Conservation (phyloP, 2,888 invertebrate species). For the Hoplodrina ambigua region DNA sequence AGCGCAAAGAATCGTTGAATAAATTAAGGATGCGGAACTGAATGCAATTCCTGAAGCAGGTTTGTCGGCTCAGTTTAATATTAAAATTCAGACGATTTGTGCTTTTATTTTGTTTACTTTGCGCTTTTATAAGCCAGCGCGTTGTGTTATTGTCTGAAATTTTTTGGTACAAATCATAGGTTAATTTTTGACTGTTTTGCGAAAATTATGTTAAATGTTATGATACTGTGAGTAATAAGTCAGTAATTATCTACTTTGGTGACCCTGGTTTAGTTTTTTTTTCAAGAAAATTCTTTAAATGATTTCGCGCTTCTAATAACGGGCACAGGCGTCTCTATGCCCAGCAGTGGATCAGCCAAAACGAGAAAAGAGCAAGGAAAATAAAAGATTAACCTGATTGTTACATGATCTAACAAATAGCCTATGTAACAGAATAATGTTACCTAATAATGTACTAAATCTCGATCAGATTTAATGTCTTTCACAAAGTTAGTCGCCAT, state of each 20-base stretch:
- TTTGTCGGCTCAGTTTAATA: conserved; percentile 43
- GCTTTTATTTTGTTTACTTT: conserved; percentile 21
- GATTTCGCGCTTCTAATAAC: too few relatives aligned
- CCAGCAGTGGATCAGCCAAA: too few relatives aligned
- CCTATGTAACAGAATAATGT: too few relatives aligned
- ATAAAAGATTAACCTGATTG: background rate
- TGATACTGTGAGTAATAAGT: too few relatives aligned
- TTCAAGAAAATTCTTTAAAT: too few relatives aligned
- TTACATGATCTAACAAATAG: background rate
- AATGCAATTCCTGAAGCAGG: conserved; percentile 35
- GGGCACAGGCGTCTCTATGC: too few relatives aligned
- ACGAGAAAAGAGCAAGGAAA: background rate
- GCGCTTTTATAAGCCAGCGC: conserved; percentile 8
- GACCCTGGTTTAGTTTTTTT: too few relatives aligned
- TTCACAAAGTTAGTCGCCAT: conserved; percentile 7
- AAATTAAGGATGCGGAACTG: conserved; percentile 45
- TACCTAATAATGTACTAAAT: background rate
- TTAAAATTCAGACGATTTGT: conserved; percentile 30
- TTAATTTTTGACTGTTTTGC: too few relatives aligned
- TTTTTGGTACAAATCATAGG: too few relatives aligned
- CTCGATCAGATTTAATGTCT: conserved; percentile 22
- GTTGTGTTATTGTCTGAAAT: background rate
- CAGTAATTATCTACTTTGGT: too few relatives aligned
- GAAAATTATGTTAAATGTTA: too few relatives aligned
- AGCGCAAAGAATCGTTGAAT: conserved; percentile 53